Conservation (phyloP, 2,113 vertebrate species). For the Guaruba guarouba region DNA sequence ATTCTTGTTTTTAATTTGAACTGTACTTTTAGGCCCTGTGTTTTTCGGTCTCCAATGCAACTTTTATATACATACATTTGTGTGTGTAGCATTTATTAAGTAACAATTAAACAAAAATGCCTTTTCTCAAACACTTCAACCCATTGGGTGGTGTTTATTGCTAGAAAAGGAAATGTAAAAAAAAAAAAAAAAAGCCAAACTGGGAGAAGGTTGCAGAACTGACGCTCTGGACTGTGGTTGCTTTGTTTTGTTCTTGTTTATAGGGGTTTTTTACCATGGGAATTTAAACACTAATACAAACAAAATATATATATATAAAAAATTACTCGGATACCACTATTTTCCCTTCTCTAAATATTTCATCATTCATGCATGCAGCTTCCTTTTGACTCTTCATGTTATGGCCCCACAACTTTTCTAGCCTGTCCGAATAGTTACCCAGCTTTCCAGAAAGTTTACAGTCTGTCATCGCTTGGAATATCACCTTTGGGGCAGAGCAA, state of each 20-base stretch:
- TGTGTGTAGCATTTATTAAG: not conserved
- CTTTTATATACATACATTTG: not conserved
- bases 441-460: not conserved
- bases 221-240: not conserved
- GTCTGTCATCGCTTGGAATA: not conserved
- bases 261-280: not conserved
- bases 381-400: not conserved
- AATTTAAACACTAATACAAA: not conserved
- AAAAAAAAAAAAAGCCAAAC: not conserved
- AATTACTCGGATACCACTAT: not conserved
- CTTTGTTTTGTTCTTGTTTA: not conserved
- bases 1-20: not conserved
- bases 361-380: not conserved
- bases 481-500: not conserved
- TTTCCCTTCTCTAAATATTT: not conserved
- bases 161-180: not conserved
- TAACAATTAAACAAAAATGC: not conserved
- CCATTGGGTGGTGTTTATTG: not conserved
- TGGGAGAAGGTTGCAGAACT: not conserved
- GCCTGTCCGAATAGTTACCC: not conserved
- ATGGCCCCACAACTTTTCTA: not conserved
- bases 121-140: not conserved
- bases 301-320: not conserved
- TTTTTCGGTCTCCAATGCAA: not conserved
- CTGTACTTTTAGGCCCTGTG: not conserved